These are phyloP conservation scores for Beaufortia kweichowensis DNA, from an alignment of 2,113 vertebrate genomes.

Conservation along the genomic window DNA sequence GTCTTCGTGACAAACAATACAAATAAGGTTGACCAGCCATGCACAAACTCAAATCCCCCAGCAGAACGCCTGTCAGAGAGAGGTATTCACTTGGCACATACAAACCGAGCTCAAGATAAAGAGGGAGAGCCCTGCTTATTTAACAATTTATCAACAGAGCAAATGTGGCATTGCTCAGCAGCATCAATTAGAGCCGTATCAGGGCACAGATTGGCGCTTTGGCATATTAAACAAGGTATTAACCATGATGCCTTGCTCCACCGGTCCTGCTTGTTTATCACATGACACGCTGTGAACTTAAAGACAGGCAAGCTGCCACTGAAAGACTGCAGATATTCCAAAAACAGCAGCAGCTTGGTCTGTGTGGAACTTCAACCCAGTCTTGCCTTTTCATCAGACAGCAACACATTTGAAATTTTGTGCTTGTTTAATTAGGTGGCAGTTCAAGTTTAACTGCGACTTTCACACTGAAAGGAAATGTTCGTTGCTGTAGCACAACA, in stretches of 20 bases:
- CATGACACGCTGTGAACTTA: neutral
- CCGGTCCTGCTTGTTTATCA: neutral
- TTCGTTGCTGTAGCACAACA: conserved; percentile 24
- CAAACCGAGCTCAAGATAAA: conserved; percentile 14
- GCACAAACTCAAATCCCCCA: conserved; percentile 48
- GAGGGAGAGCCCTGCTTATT: conserved; percentile 16
- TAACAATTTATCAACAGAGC: conserved; percentile 43
- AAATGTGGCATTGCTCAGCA: conserved; percentile 32
- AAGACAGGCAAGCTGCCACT: neutral
- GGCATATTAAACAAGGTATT: conserved; percentile 29
- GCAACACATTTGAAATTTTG: neutral
- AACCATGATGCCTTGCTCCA: conserved; percentile 14
- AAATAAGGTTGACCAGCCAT: conserved; percentile 54
- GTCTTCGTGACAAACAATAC: conserved; percentile 51
- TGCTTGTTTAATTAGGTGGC: neutral
- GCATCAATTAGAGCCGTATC: conserved; percentile 44
- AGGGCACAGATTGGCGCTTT: conserved; percentile 5
- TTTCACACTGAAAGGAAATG: conserved; percentile 9
- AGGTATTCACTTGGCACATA: conserved; percentile 25
- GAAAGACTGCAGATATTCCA: neutral
- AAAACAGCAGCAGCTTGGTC: conserved; percentile 1
- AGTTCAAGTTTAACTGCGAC: neutral
- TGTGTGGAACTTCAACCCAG: neutral
- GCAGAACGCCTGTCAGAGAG: conserved; percentile 30
- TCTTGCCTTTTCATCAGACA: neutral